Evolutionary conservation across 2,797 vertebrate genomes (phyloP).

Genomic region (Spondyliosoma cantharus): DNA sequence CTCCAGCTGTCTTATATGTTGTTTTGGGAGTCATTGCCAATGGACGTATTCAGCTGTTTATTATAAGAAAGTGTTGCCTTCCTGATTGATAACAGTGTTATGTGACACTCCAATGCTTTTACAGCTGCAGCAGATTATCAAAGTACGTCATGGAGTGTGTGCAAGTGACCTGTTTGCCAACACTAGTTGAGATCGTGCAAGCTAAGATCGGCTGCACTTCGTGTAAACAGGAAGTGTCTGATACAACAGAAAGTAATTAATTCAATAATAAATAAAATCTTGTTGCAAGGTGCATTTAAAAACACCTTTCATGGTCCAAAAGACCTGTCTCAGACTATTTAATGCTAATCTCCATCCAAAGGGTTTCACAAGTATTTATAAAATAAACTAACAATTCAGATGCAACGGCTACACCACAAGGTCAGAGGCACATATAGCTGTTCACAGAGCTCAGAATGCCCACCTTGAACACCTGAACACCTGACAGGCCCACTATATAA

Average conservation of each 20-base stretch:
- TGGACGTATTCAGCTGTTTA: too few species aligned
- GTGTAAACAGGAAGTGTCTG: too few species aligned
- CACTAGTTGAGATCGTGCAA: too few species aligned
- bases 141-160: background rate
- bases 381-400: background rate
- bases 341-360: background rate
- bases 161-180: background rate
- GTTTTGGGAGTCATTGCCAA: too few species aligned
- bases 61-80: too few species aligned
- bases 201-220: too few species aligned
- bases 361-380: background rate
- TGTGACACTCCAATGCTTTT: background rate
- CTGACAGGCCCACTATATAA: background rate
- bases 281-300: background rate
- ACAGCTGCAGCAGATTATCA: background rate
- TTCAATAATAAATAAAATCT: too few species aligned
- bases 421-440: background rate
- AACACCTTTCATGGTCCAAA: background rate
- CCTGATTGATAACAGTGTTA: background rate
- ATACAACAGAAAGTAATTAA: too few species aligned
- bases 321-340: background rate
- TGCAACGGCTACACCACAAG: background rate
- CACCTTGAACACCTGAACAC: background rate
- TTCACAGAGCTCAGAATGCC: background rate
- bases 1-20: too few species aligned